Percentiles rank a stretch among this genome's conserved stretches.
These are phyloP conservation scores for Pygocentrus nattereri DNA, from an alignment of 2,797 vertebrate species.

Conservation along the genomic window DNA sequence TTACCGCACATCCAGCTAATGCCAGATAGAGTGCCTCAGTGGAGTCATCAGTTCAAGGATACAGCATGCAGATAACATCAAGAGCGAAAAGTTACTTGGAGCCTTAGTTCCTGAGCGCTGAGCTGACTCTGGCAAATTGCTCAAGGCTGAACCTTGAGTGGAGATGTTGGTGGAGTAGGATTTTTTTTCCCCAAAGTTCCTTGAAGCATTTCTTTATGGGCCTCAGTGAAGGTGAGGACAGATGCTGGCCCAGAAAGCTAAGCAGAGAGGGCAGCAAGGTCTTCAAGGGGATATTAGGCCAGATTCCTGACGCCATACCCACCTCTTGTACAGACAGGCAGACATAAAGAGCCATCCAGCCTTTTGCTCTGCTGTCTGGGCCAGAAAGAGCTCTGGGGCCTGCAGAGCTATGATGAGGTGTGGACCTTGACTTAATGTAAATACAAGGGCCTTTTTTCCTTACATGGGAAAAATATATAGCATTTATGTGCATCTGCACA, in stretches of 20 bases:
- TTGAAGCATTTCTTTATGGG: not conserved
- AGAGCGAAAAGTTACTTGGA: slow-evolving; percentile 37
- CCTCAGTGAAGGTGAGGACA: slow-evolving; percentile 17
- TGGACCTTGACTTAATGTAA: slow-evolving; percentile 30
- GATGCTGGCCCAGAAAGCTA: slow-evolving; percentile 30
- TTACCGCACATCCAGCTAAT: slow-evolving; percentile 38
- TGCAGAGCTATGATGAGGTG: slow-evolving; percentile 31
- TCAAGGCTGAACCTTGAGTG: slow-evolving; percentile 26
- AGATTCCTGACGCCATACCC: slow-evolving; percentile 41
- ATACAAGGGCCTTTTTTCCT: slow-evolving; percentile 33
- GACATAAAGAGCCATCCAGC: slow-evolving; percentile 27
- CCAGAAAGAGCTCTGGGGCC: slow-evolving; percentile 41
- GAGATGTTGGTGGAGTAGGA: not conserved
- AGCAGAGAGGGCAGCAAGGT: slow-evolving; percentile 19
- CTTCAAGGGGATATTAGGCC: slow-evolving; percentile 24
- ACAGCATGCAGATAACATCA: slow-evolving; percentile 48
- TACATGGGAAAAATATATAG: slow-evolving; percentile 10
- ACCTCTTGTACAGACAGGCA: slow-evolving; percentile 23
- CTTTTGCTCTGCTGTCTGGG: not conserved
- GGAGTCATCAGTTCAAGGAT: slow-evolving; percentile 47
- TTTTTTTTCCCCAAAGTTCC: slow-evolving; percentile 13
- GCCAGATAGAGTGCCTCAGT: slow-evolving; percentile 31
- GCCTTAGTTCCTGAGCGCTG: slow-evolving; percentile 15
- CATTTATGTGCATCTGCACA: not conserved
- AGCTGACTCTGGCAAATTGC: slow-evolving; percentile 24